These are phyloP conservation scores for Agrotis puta DNA, from an alignment of 2,888 invertebrate genomes.

Conservation along the genomic window DNA sequence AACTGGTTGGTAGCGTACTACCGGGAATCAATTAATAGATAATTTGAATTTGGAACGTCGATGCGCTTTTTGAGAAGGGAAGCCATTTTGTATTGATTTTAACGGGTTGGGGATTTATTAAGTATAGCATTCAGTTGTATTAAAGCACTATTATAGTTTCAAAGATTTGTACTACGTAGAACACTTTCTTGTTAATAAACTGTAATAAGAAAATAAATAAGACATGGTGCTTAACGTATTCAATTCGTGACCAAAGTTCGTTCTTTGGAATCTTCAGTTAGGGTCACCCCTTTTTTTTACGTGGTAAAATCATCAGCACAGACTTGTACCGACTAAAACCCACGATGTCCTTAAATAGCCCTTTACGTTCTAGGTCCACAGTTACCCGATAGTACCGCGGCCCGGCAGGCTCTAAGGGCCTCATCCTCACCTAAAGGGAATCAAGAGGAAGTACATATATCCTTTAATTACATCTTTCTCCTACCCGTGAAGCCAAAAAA, in stretches of 20 bases:
- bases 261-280: slow-evolving; percentile 13
- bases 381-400: too few species aligned
- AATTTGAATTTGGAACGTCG: slow-evolving; percentile 38
- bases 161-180: neutral
- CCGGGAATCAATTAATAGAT: slow-evolving; percentile 30
- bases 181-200: neutral
- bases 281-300: neutral
- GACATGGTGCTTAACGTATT: neutral
- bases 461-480: too few species aligned
- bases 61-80: slow-evolving; percentile 4
- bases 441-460: too few species aligned
- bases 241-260: neutral
- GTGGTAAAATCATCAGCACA: too few species aligned
- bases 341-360: too few species aligned
- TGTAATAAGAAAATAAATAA: neutral
- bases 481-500: too few species aligned
- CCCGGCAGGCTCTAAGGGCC: too few species aligned
- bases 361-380: too few species aligned
- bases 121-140: neutral
- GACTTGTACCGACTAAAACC: too few species aligned
- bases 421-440: too few species aligned
- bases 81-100: slow-evolving; percentile 12
- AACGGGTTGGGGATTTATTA: neutral
- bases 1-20: slow-evolving; percentile 35
- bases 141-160: neutral